Evolutionary conservation across 2,888 invertebrate species (phyloP), one percentile per base, ranked within the genome.

Genomic region (Omphaloscelis lunosa): DNA sequence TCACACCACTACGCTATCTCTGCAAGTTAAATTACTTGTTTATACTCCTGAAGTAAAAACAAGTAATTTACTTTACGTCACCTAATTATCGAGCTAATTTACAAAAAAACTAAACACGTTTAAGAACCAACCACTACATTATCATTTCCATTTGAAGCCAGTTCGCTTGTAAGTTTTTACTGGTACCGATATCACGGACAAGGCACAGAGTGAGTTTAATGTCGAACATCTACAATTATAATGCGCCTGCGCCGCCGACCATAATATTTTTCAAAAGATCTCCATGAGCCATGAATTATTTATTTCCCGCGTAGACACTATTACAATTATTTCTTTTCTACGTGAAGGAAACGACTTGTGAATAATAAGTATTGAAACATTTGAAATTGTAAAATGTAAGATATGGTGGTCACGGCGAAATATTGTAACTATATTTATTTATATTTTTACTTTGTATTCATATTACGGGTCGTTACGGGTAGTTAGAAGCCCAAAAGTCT

Each of bases 201-300:
- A 83, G 84, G 74, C 71, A 68, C 80, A 77, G 63, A 75, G 91
- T 90, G 72, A 78, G 90, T 90, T 90, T 89, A 89, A 91, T 90
- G 90, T 88, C 86, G 88, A 88, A 65, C 88, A 95, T 96, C 93
- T 95, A 94, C 93, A 96, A 96, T 94, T 96, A 95, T 96, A 96
- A 96, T 96, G 92, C 91, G 92, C 90, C 92, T 88, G 92, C 93
- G 92, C 93, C 91, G 45, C 88, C 93, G 92, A 92, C 94, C 93
- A 93, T 94, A 92, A 93, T 95, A 95, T 95, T 95, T 95, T 95
- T 94, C 93, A 94, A 95, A 94, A 95, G 93, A 95, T 95, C 91
- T 90, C 91, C 90, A 95, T 96, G 95, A 95, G 95, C 89, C 90
- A 96, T 96, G 95, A 95, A 96, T 96, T 95, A 96, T 96, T 94